Conservation (phyloP, 1,140 invertebrate genomes). For the Anastrepha ludens region DNA sequence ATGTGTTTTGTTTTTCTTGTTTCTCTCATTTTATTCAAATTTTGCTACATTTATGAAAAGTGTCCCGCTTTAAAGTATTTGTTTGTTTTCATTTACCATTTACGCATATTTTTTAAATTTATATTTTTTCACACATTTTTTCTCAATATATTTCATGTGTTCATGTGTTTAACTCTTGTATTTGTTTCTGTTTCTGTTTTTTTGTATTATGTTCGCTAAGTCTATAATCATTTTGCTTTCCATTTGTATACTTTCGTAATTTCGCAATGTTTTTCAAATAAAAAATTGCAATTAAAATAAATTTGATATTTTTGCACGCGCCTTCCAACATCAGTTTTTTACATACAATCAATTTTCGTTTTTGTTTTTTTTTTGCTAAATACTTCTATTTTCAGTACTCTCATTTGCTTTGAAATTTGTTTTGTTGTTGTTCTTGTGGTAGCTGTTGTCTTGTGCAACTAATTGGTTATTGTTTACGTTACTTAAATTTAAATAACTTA, state of each 20-base stretch:
- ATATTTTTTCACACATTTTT: too few species aligned
- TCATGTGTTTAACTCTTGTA: constrained; percentile 20
- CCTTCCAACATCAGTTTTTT: not conserved
- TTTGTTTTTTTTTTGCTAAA: too few species aligned
- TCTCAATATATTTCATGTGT: constrained; percentile 5
- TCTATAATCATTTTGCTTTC: constrained; percentile 24
- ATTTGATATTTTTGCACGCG: constrained; percentile 20
- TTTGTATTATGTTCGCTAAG: constrained; percentile 19
- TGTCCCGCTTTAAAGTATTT: constrained; percentile 48
- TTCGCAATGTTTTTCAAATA: not conserved
- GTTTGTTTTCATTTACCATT: constrained; percentile 13
- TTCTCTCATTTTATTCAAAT: constrained; percentile 14
- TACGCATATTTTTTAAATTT: too few species aligned
- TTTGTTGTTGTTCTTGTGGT: not conserved
- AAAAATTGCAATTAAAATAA: not conserved
- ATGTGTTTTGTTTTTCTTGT: constrained; percentile 14
- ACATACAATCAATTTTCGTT: not conserved
- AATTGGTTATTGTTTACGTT: not conserved
- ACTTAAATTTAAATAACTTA: constrained; percentile 23
- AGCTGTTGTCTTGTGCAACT: too few species aligned
- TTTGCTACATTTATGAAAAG: constrained; percentile 49
- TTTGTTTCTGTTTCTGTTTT: constrained; percentile 23
- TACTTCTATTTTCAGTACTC: not conserved
- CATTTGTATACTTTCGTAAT: constrained; percentile 31
- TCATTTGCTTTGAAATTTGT: not conserved